A percentile compares a stretch with the other conserved stretches of the same genome.
These are phyloP conservation scores for Eptatretus burgeri DNA, from an alignment of 2,113 vertebrate genomes.

Conservation along the genomic window DNA sequence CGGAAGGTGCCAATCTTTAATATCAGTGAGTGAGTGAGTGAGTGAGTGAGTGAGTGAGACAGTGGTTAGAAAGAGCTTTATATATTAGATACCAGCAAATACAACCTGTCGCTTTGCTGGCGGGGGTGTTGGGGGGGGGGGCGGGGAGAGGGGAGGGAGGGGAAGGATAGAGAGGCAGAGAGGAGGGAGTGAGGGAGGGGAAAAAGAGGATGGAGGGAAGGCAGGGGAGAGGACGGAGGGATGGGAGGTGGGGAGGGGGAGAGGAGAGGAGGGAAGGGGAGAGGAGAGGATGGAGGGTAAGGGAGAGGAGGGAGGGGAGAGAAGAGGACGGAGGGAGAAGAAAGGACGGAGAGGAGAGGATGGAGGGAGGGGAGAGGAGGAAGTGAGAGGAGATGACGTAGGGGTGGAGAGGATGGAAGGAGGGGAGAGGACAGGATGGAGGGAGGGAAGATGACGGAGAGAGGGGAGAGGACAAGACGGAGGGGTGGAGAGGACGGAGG, in stretches of 20 bases:
- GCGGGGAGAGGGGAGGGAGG: background rate
- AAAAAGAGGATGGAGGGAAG: background rate
- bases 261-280: background rate
- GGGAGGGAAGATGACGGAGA: background rate
- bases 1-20: no score
- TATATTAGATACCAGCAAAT: no score
- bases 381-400: background rate
- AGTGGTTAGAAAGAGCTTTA: no score
- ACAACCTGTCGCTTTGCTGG: no score
- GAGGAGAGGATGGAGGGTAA: background rate
- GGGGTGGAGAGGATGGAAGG: background rate
- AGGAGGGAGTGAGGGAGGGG: background rate
- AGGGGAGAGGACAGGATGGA: background rate
- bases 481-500: background rate
- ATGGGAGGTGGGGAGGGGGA: background rate
- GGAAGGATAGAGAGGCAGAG: background rate
- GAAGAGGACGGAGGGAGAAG: background rate
- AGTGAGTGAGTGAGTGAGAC: no score
- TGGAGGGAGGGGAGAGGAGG: background rate
- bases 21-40: no score
- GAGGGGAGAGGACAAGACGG: background rate
- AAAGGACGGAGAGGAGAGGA: background rate
- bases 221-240: background rate
- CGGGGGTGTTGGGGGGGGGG: background rate
- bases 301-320: background rate